Conservation (phyloP, 2,888 invertebrate species). For the Mechanitis messenoides region DNA sequence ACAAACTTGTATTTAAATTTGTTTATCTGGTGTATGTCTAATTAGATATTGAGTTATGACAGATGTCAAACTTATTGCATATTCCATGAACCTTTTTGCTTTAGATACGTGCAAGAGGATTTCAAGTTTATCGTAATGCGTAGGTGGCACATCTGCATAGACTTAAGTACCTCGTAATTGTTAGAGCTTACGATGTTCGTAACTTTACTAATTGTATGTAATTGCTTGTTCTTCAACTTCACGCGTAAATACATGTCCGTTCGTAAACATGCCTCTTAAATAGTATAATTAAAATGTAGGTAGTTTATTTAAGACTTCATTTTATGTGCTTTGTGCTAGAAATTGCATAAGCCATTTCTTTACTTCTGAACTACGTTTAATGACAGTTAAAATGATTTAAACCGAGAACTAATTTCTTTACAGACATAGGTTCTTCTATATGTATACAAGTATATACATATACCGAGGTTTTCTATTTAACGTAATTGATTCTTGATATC, state of each 20-base stretch:
- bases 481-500: too few species aligned
- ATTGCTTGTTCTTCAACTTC: constrained; percentile 6
- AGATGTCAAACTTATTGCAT: neutral
- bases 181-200: constrained; percentile 1
- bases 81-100: neutral
- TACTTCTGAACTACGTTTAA: too few species aligned
- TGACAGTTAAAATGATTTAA: too few species aligned
- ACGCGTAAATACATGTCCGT: neutral
- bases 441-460: too few species aligned
- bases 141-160: constrained; percentile 3
- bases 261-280: neutral
- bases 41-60: neutral
- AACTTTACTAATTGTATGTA: constrained; percentile 4
- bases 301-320: neutral
- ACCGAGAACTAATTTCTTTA: too few species aligned
- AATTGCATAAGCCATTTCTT: neutral
- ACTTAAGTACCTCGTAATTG: constrained; percentile 4
- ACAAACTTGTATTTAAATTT: too few species aligned
- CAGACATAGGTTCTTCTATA: too few species aligned
- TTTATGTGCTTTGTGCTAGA: too few species aligned
- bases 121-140: neutral
- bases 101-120: constrained; percentile 3
- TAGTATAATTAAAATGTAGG: constrained; percentile 3
- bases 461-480: too few species aligned
- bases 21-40: too few species aligned